Evolutionary conservation across 2,888 invertebrate genomes (phyloP), one percentile per base, ranked within the genome.

Genomic region (Elegia similella): DNA sequence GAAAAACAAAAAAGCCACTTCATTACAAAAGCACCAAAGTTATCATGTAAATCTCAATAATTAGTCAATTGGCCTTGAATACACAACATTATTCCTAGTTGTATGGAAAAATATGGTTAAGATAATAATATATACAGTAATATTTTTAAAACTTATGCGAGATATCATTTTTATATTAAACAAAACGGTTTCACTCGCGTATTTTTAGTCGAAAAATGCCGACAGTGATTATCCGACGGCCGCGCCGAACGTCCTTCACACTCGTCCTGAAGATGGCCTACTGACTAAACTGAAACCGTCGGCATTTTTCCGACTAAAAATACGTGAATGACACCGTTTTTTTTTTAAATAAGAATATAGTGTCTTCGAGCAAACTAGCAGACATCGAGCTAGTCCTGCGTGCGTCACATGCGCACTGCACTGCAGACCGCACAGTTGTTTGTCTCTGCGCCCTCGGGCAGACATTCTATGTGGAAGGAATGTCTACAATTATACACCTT

Each of bases 401-500:
- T 30, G 16, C 67, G 74, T 88, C 84, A 89, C 86, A 89, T 87
- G 68, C 86, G 83, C 42, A 88, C 86, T 7, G 89, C 89, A 70
- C 82, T 85, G 68, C 92, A 90, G 42, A 91, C 84, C 32, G 78
- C 75, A 68, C 92, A 92, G 62, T 69, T 74, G 56, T 78, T 73
- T 63, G 78, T 78, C 58, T 77, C 73, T 12, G 72, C 75, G 34
- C 83, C 84, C 6, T 82, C 92, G 0, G 95, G 95, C 64, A 98
- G 86, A 81, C 98, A 98, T 60, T 94, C 94, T 78, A 95, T 95
- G 80, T 98, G 98, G 83, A 98, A 98, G 7, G 95, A 94, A 86
- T 98, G 98, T 64, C 95, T 95, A 80, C 98, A 98, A 78, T 96
- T 96, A 80, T 97, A 98, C 57, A 96, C 94, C 66, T 95, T 92